Conservation (phyloP, 2,797 vertebrate genomes). For the Poeciliopsis turneri region DNA sequence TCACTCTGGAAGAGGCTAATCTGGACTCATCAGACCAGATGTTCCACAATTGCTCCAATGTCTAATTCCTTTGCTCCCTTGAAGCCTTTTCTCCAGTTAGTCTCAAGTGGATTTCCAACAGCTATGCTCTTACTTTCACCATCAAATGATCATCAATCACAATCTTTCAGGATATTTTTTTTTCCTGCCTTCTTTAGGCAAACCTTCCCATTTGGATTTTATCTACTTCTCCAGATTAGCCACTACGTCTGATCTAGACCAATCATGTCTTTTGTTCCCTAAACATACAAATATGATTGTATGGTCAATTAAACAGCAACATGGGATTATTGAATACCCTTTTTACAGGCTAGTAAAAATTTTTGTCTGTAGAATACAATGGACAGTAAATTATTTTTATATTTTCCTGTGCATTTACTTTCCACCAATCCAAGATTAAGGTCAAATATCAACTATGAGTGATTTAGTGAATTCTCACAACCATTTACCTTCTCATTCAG, state of each 20-base stretch:
- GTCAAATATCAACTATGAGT: conserved; percentile 29
- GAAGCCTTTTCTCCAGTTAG: no score
- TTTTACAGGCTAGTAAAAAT: background rate
- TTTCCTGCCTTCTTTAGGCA: background rate
- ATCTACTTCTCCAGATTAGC: background rate
- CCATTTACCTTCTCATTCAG: conserved; percentile 40
- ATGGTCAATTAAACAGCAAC: background rate
- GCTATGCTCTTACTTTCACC: background rate
- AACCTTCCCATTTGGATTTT: background rate
- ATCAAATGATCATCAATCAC: background rate
- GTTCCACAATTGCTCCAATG: background rate
- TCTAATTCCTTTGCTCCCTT: no score
- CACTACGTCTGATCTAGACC: background rate
- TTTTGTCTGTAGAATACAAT: background rate
- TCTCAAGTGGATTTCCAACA: no score
- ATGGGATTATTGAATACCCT: background rate
- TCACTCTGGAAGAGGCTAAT: background rate
- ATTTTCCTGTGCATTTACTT: background rate
- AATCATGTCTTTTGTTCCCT: background rate
- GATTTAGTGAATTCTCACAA: conserved; percentile 34
- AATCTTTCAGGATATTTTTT: background rate
- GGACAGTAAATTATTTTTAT: background rate
- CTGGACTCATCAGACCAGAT: background rate
- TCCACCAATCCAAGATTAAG: conserved; percentile 13
- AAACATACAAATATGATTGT: background rate